Base-by-base conservation (phyloP, 2,888 invertebrate genomes). In the Campoletis raptor region DNA sequence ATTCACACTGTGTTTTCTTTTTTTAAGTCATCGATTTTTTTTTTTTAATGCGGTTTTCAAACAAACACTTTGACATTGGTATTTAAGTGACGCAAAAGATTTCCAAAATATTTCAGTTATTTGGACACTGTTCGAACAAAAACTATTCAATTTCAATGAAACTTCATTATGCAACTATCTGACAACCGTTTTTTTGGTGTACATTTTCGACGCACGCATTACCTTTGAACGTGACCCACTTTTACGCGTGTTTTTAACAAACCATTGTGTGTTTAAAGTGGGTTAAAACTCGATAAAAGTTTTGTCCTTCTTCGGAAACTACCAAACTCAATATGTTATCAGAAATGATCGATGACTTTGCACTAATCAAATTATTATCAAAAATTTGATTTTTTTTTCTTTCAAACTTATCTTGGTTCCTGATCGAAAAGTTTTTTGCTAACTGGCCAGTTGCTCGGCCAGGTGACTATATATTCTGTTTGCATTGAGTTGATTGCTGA, bases 291-390 rank as follows among this genome's bases (percentile, higher is more conserved):
- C 54, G 64, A 72, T 70, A 52, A 78, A 42, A 64, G 72, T 83
- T 83, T 83, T 37, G 30, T 54, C 57, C 45, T 64, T 24, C 42
- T 8, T 37, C 42, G n/a, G 24, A 30, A 67, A 78, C 52, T 78
- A 40, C 18, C 8, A 15, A 61, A 24, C 42, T 61, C 24, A 2
- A 24, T 21, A 9, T 67, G 10, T 2, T 61, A 61, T 61, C 30
- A 30, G 12, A 15, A 7, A 5, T 54, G 12, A 40, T 21, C 42
- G 42, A 9, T 3, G 15, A 24, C 37, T 5, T 37, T 48, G 64
- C 36, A 30, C 64, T 42, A 45, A 30, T 36, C 48, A 66, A 18
- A 66, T 12, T 15, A 61, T 12, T 30, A 61, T 61, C 61, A 0
- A 61, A 61, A 30, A 30, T 30, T 30, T 30, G 30, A 30, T 61